Evolutionary conservation across 2,888 invertebrate species (phyloP).

Genomic region (Penaeus monodon): DNA sequence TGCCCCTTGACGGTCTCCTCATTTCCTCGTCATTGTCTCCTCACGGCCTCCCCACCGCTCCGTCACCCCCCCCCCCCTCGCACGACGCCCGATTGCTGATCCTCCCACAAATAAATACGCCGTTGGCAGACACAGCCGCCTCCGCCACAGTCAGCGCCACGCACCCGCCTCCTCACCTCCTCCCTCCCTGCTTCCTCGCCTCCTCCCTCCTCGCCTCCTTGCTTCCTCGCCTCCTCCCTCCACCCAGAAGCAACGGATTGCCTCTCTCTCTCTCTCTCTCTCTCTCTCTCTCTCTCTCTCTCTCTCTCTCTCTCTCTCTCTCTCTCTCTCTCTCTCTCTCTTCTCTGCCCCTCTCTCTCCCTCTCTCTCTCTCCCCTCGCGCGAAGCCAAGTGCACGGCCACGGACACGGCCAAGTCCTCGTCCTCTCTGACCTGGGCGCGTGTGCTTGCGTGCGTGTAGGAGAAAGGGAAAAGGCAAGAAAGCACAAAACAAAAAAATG

Average conservation of each 20-base stretch:
- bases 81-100: neutral
- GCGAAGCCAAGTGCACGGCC: no score
- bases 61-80: neutral
- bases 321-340: neutral
- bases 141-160: neutral
- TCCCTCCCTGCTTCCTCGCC: no score
- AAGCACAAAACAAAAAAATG: no score
- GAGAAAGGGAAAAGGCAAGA: neutral
- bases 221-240: no score
- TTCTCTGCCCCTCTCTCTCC: neutral
- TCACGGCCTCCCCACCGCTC: no score
- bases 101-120: neutral
- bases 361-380: no score
- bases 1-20: no score
- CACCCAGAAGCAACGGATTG: no score
- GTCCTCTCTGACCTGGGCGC: neutral
- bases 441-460: slow-evolving; percentile 27
- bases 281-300: neutral
- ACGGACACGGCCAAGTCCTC: no score
- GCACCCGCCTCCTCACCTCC: no score
- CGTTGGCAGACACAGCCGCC: neutral
- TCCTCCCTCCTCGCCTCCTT: no score
- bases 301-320: neutral
- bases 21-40: no score
- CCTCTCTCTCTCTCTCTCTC: neutral